phyloP scores from a whole-genome alignment of 2,797 vertebrate species.

The Molossus molossus region DNA sequence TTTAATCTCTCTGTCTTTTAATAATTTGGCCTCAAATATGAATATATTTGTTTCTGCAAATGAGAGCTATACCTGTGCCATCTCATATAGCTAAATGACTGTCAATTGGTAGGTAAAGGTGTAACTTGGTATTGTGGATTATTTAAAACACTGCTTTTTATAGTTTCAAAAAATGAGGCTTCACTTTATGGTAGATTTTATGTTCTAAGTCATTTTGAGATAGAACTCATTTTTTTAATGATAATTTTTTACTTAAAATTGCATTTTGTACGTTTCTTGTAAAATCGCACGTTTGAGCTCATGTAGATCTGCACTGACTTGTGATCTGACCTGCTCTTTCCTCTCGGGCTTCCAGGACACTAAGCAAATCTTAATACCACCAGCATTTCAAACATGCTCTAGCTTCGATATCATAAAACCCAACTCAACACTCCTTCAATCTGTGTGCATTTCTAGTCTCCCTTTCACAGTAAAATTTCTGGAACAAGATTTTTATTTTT shows the following conservation, averaged over 20 bases:
- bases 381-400: background rate
- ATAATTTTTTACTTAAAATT: constrained; percentile 13
- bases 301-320: background rate
- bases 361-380: background rate
- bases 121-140: background rate
- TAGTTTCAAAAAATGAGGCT: background rate
- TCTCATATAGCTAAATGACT: background rate
- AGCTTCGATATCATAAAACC: background rate
- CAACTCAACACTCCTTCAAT: background rate
- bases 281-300: background rate
- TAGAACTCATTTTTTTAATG: constrained; percentile 46
- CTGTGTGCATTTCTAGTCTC: background rate
- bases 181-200: constrained; percentile 26
- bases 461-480: background rate
- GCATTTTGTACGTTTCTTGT: constrained; percentile 31
- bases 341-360: background rate
- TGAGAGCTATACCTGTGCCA: background rate
- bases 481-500: background rate
- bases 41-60: constrained; percentile 12
- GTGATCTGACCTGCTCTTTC: background rate
- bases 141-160: constrained; percentile 29
- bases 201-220: constrained; percentile 65
- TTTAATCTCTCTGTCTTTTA: constrained; percentile 36
- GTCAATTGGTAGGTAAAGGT: background rate
- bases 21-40: constrained; percentile 50